Percentiles rank a stretch among this genome's conserved stretches.
Conservation (phyloP, 92 coral and sea anemone species). For the Pocillopora grandis region DNA sequence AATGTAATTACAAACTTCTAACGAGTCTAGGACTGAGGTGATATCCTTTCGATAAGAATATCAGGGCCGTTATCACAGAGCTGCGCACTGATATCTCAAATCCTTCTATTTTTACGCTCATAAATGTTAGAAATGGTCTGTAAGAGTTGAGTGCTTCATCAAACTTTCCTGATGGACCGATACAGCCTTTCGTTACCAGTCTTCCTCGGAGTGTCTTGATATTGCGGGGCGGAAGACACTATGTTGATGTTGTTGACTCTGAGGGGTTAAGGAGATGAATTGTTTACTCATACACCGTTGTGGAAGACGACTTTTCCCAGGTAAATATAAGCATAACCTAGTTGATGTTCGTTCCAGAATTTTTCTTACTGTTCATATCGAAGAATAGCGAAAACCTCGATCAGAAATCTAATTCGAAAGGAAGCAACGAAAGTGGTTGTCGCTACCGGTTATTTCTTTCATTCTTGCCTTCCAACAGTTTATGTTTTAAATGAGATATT, state of each 20-base stretch:
- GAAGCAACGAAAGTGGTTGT: neutral
- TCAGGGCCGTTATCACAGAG: neutral
- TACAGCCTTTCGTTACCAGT: neutral
- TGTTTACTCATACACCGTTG: neutral
- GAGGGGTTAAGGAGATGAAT: constrained; percentile 1
- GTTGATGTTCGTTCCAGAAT: neutral
- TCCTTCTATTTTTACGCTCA: neutral
- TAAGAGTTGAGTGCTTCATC: neutral
- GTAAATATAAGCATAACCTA: neutral
- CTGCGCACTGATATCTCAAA: neutral
- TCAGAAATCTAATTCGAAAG: neutral
- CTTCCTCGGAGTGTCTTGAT: neutral
- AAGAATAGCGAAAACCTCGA: neutral
- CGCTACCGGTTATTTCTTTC: neutral
- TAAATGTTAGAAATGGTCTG: neutral
- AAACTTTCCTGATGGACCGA: neutral
- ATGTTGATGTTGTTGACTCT: neutral
- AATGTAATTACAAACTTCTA: too few relatives aligned
- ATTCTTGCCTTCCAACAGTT: neutral
- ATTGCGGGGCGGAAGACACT: neutral
- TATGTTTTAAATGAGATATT: neutral
- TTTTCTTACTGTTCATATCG: neutral
- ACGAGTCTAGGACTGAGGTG: neutral
- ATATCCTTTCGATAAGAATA: neutral
- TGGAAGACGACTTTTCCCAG: constrained; percentile 3